Evolutionary conservation across 1,140 invertebrate species (phyloP), one percentile per base, ranked within the genome.

Genomic region (Sarcophaga peregrina): DNA sequence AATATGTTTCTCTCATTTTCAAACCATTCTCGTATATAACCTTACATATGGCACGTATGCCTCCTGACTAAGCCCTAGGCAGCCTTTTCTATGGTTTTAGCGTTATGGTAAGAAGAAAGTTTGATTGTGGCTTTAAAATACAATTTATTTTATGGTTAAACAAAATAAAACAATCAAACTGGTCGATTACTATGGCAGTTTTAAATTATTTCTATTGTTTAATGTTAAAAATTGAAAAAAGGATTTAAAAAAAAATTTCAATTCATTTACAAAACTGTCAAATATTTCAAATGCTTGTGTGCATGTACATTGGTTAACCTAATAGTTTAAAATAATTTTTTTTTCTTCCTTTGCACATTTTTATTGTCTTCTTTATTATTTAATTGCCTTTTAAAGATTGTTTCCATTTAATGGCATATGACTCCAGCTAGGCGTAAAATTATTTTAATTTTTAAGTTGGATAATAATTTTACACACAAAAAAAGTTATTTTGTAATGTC

Each of bases 71-170:
- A 37, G 25, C 25, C 1, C 4, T 37, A 37, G 25, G 25, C 25
- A 37, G 25, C 25, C 25, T 37, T 37, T 37, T 37, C 1, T 37
- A 37, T 37, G 25, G 25, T 37, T 37, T 37, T 37, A 4, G 25
- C 25, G 25, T 37, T 1, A 2, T 2, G 25, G 25, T 1, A 20
- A 20, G n/a, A n/a, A 20, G 20, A 8, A 5, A 68, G n/a, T n/a
- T 48, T 76, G 47, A 76, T 76, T 76, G 74, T 76, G 74, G 74
- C 74, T 76, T 76, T 17, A 76, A 20, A 76, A 76, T 76, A 48
- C 46, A 76, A 76, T 76, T 48, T 76, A 48, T 76, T 76, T 76
- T 48, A 76, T 76, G 74, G 74, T 76, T 48, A 76, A 48, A 48
- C 8, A 46, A 37, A 37, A 1, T 4, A 37, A 17, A 48, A 45